Percentiles rank a stretch among this genome's conserved stretches.
These are phyloP conservation scores for Lepisosteus oculatus DNA, from an alignment of 2,113 vertebrate species.

Conservation along the genomic window DNA sequence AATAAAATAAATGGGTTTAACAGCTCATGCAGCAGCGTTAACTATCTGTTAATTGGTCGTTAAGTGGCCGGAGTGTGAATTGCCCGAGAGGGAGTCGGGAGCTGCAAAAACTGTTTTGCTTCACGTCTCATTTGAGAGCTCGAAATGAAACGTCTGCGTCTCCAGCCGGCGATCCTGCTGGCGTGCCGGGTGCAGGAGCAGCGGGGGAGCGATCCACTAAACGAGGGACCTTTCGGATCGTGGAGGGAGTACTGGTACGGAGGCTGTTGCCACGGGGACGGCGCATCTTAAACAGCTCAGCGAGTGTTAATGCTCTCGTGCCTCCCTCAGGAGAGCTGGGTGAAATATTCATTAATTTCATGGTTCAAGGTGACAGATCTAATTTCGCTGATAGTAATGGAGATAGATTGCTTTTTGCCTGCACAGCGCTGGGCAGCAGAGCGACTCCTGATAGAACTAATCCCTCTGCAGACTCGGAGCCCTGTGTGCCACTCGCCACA, in stretches of 20 bases:
- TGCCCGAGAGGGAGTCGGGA: neutral
- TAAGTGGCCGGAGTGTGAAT: neutral
- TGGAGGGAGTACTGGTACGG: neutral
- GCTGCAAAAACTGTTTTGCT: neutral
- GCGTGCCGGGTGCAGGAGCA: too few relatives aligned
- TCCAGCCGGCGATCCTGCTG: too few relatives aligned
- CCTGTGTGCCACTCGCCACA: neutral
- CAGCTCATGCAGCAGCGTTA: too few relatives aligned
- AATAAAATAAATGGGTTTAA: too few relatives aligned
- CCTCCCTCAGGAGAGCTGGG: neutral
- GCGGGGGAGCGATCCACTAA: too few relatives aligned
- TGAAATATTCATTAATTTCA: slow-evolving; percentile 21
- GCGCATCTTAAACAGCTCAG: neutral
- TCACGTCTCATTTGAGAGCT: too few relatives aligned
- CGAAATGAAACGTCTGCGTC: too few relatives aligned
- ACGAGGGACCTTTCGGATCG: too few relatives aligned
- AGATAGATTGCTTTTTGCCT: slow-evolving; percentile 12
- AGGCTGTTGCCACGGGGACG: neutral
- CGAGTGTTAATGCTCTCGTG: slow-evolving; percentile 2
- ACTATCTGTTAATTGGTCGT: too few relatives aligned
- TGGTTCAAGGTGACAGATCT: slow-evolving; percentile 20
- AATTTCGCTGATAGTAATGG: slow-evolving; percentile 23
- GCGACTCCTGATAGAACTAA: neutral
- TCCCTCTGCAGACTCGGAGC: too few relatives aligned
- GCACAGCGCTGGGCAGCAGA: neutral